These are phyloP conservation scores for Echinarachnius parma DNA, from an alignment of 53 echinoderm and acorn worm genomes.

Conservation along the genomic window DNA sequence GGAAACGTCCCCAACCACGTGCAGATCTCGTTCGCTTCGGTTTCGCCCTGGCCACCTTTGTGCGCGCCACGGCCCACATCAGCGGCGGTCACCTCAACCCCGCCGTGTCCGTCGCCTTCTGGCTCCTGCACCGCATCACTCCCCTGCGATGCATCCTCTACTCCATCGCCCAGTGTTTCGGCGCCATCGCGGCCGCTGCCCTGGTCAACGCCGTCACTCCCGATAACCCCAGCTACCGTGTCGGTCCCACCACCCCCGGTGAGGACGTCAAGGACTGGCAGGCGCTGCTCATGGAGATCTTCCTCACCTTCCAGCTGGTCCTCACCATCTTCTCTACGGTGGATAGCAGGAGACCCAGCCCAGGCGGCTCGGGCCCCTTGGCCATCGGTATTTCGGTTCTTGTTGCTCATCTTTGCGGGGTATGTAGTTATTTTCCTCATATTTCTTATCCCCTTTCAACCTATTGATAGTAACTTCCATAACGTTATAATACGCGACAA, in stretches of 20 bases:
- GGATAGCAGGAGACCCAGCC: slow-evolving; percentile 64
- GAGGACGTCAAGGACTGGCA: slow-evolving; percentile 40
- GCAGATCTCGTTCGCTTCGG: slow-evolving; percentile 82
- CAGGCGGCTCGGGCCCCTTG: slow-evolving; percentile 77
- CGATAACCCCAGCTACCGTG: not conserved
- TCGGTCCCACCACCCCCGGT: slow-evolving; percentile 58
- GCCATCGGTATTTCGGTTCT: slow-evolving; percentile 80
- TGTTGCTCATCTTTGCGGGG: slow-evolving; percentile 83
- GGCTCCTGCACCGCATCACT: slow-evolving; percentile 66
- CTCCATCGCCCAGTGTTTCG: slow-evolving; percentile 62
- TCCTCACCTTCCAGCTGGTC: slow-evolving; percentile 83
- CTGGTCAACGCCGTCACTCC: slow-evolving; percentile 49
- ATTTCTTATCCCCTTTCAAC: too few species aligned
- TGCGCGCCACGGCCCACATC: slow-evolving; percentile 84
- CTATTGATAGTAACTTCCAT: too few species aligned
- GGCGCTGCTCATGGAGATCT: slow-evolving; percentile 63
- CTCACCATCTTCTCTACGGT: slow-evolving; percentile 83
- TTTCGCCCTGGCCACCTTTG: slow-evolving; percentile 82
- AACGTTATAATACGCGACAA: too few species aligned
- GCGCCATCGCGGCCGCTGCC: slow-evolving; percentile 63
- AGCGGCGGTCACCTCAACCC: slow-evolving; percentile 95
- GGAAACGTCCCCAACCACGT: slow-evolving; percentile 38
- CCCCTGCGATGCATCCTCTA: slow-evolving; percentile 61
- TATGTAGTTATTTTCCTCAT: too few species aligned
- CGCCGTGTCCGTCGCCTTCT: slow-evolving; percentile 76